Conservation (phyloP, 2,113 vertebrate genomes). For the Hepsetus odoe region DNA sequence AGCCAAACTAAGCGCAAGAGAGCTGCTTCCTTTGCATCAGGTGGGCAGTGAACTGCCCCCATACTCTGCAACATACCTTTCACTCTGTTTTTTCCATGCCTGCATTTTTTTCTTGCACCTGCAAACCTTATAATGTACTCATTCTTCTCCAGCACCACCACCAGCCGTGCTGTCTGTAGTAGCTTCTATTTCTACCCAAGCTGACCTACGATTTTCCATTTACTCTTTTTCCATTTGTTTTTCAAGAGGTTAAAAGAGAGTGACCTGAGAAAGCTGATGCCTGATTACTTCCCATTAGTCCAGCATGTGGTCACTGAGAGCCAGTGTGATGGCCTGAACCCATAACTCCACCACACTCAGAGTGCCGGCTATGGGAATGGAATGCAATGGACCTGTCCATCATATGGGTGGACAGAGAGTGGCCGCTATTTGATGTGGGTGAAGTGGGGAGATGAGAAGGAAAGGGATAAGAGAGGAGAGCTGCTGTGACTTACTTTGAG, state of each 20-base stretch:
- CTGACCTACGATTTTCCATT: constrained; percentile 48
- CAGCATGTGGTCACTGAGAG: constrained; percentile 52
- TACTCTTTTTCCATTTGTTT: constrained; percentile 49
- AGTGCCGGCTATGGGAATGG: constrained; percentile 16
- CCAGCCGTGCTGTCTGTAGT: constrained; percentile 47
- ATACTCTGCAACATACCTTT: constrained; percentile 29
- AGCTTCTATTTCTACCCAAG: constrained; percentile 32
- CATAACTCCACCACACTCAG: constrained; percentile 32
- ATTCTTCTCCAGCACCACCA: constrained; percentile 40
- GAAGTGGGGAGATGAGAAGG: constrained; percentile 30
- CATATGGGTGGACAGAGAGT: constrained; percentile 49
- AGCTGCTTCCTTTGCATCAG: constrained; percentile 52
- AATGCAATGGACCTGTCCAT: constrained; percentile 51
- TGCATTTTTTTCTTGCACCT: constrained; percentile 43
- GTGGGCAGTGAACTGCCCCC: constrained; percentile 35
- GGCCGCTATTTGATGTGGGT: constrained; percentile 24
- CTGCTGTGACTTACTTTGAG: constrained; percentile 19
- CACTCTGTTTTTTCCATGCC: background rate
- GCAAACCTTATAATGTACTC: constrained; percentile 41
- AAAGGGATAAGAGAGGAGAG: constrained; percentile 35
- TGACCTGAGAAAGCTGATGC: constrained; percentile 56
- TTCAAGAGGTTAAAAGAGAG: constrained; percentile 52
- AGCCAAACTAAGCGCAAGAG: constrained; percentile 49
- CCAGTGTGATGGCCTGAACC: constrained; percentile 50
- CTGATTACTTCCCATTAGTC: constrained; percentile 58